Evolutionary conservation across 2,888 invertebrate species (phyloP).

Genomic region (Clepsis dumicolana): DNA sequence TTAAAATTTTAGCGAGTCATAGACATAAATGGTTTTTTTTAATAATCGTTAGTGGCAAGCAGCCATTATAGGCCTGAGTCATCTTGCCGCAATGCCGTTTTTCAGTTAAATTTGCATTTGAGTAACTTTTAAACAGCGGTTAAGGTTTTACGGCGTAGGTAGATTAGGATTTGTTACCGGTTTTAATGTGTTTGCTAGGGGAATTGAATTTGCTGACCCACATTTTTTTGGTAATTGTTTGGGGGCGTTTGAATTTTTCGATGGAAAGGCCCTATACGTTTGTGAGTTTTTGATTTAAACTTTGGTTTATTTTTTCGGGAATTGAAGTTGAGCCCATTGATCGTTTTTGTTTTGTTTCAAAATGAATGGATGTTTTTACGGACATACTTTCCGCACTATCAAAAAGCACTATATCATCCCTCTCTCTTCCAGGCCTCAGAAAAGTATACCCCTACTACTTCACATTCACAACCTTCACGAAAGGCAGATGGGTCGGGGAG

Average conservation of each 20-base stretch:
- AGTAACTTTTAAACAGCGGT: slow-evolving; percentile 30
- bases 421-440: slow-evolving; percentile 89
- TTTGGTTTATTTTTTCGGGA: not conserved
- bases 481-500: slow-evolving; percentile 98
- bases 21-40: slow-evolving; percentile 43
- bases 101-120: slow-evolving; percentile 55
- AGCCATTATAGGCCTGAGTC: slow-evolving; percentile 61
- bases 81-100: slow-evolving; percentile 73
- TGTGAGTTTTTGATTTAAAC: not conserved
- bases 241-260: slow-evolving; percentile 1
- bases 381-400: too few species aligned
- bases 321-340: not conserved
- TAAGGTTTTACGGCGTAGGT: slow-evolving; percentile 32
- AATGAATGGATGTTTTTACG: too few species aligned
- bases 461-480: slow-evolving; percentile 98
- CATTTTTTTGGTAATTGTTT: slow-evolving; percentile 12
- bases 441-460: slow-evolving; percentile 99
- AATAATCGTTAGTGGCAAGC: slow-evolving; percentile 44
- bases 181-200: slow-evolving; percentile 16
- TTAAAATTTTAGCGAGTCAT: slow-evolving; percentile 37
- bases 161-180: slow-evolving; percentile 33
- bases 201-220: slow-evolving; percentile 25
- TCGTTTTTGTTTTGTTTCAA: not conserved
- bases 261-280: not conserved
- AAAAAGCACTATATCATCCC: not conserved